phyloP scores from a whole-genome alignment of 2,797 vertebrate species.

The Amphiprion clarkii region DNA sequence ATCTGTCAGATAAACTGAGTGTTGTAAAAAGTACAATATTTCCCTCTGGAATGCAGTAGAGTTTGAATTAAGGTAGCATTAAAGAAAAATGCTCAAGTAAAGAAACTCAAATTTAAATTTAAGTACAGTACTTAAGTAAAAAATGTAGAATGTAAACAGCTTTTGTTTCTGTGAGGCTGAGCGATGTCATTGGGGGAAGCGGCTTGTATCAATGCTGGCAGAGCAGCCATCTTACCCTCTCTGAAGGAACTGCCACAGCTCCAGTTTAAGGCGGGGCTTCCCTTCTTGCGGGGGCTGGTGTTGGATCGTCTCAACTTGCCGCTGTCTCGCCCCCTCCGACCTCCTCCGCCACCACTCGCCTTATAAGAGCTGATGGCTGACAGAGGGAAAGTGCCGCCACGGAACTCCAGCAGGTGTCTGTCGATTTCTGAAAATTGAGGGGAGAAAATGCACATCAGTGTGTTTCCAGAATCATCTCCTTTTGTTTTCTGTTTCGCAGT shows the following conservation, averaged over 20 bases:
- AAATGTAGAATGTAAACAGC: too few relatives aligned
- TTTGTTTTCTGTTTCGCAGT: not conserved
- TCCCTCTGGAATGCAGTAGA: too few relatives aligned
- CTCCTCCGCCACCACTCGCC: constrained; percentile 66
- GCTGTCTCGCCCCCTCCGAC: constrained; percentile 87
- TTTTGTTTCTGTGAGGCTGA: too few relatives aligned
- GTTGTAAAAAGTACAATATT: too few relatives aligned
- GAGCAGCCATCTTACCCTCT: constrained; percentile 72
- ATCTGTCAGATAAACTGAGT: too few relatives aligned
- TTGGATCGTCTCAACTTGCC: constrained; percentile 91
- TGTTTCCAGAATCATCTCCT: not conserved
- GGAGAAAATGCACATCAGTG: not conserved
- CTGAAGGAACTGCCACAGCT: constrained; percentile 78
- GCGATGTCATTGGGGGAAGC: too few relatives aligned
- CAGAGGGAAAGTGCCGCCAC: constrained; percentile 89
- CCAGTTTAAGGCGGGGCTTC: constrained; percentile 82
- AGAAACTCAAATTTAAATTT: too few relatives aligned
- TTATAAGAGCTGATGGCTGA: constrained; percentile 87
- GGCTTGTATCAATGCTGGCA: not conserved
- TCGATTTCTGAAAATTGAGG: constrained; percentile 86
- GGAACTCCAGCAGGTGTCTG: constrained; percentile 88
- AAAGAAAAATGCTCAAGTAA: too few relatives aligned
- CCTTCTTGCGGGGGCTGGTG: constrained; percentile 93
- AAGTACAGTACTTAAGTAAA: too few relatives aligned
- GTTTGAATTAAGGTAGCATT: too few relatives aligned